These are phyloP conservation scores for Himalopsyche japonica DNA, from an alignment of 2,888 invertebrate species.

Conservation along the genomic window DNA sequence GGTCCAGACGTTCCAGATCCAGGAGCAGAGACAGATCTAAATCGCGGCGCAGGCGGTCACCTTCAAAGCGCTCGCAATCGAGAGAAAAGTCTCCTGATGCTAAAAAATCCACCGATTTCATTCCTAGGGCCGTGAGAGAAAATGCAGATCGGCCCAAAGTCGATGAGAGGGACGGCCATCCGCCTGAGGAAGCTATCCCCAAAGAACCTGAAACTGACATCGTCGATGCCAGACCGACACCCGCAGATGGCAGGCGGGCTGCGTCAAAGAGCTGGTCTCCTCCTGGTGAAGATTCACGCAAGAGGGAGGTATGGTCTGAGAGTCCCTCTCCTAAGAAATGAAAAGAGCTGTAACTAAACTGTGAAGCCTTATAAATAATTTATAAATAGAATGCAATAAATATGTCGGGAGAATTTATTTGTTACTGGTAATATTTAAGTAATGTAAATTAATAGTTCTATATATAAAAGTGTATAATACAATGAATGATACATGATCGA, in stretches of 20 bases:
- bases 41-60: slow-evolving; percentile 33
- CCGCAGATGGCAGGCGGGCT: slow-evolving; percentile 41
- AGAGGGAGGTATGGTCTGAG: slow-evolving; percentile 60
- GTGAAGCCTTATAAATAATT: too few species aligned
- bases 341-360: too few species aligned
- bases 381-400: too few species aligned
- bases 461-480: too few species aligned
- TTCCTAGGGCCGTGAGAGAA: slow-evolving; percentile 26
- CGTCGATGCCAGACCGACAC: slow-evolving; percentile 42
- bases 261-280: slow-evolving; percentile 67
- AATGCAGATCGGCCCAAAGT: not conserved
- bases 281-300: slow-evolving; percentile 53
- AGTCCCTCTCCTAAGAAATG: slow-evolving; percentile 46
- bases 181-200: not conserved
- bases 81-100: slow-evolving; percentile 12
- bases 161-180: slow-evolving; percentile 17
- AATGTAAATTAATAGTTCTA: too few species aligned
- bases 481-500: too few species aligned
- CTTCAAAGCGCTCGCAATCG: slow-evolving; percentile 20
- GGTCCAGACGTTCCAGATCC: slow-evolving; percentile 44
- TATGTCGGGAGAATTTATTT: too few species aligned
- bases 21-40: slow-evolving; percentile 39
- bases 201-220: slow-evolving; percentile 29
- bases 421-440: too few species aligned
- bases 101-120: slow-evolving; percentile 8